phyloP scores from a whole-genome alignment of 2,113 vertebrate species.

The Hippolais icterina region DNA sequence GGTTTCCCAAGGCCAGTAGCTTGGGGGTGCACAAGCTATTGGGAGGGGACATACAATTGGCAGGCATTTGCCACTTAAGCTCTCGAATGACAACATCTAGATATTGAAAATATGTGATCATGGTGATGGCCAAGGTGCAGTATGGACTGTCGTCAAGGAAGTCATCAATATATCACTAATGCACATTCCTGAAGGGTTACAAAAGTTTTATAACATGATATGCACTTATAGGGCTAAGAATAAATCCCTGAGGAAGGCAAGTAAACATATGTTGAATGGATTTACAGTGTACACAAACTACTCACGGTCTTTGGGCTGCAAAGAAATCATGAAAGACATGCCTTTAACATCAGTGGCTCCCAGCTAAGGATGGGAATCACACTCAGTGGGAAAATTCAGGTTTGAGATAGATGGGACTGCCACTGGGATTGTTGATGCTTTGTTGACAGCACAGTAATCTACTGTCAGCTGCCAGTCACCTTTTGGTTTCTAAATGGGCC shows the following conservation, averaged over 20 bases:
- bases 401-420: not conserved
- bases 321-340: not conserved
- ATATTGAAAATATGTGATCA: not conserved
- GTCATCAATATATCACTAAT: not conserved
- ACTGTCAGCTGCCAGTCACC: not conserved
- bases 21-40: not conserved
- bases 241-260: not conserved
- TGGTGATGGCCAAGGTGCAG: not conserved
- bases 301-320: rapidly evolving
- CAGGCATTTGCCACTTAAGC: not conserved
- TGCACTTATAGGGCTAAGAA: not conserved
- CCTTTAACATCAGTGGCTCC: not conserved
- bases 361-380: not conserved
- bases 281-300: not conserved
- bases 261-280: not conserved
- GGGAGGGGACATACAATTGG: not conserved
- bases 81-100: not conserved
- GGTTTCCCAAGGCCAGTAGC: not conserved
- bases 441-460: not conserved
- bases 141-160: not conserved
- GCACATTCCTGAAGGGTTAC: not conserved
- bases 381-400: not conserved
- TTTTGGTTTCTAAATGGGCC: not conserved
- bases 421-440: not conserved
- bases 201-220: not conserved